phyloP scores from a whole-genome alignment of 2,888 invertebrate genomes.

The Melitaea athalia region DNA sequence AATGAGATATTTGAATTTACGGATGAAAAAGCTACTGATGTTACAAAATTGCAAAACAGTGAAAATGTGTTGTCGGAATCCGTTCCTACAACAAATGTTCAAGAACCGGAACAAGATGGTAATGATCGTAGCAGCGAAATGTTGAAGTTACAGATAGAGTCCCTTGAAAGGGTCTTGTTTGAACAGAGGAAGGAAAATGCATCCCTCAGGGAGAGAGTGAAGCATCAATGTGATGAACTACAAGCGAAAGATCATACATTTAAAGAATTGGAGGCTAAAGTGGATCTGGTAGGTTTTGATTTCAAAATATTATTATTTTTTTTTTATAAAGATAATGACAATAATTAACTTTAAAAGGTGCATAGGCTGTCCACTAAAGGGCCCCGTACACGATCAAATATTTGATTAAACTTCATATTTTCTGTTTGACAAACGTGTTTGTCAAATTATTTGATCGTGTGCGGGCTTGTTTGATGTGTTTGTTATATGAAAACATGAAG shows the following conservation, averaged over 20 bases:
- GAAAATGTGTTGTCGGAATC: neutral
- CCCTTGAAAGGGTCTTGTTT: slow-evolving; percentile 61
- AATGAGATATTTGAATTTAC: slow-evolving; percentile 72
- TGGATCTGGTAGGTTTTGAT: slow-evolving; percentile 81
- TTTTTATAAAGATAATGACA: too few species aligned
- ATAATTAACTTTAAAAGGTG: too few species aligned
- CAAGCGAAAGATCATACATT: slow-evolving; percentile 66
- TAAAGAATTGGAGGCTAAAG: slow-evolving; percentile 76
- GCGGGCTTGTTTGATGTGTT: too few species aligned
- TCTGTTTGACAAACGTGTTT: too few species aligned
- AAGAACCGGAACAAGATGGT: slow-evolving; percentile 29
- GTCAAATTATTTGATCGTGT: too few species aligned
- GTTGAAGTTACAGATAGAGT: slow-evolving; percentile 63
- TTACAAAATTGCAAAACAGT: neutral
- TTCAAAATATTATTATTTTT: too few species aligned
- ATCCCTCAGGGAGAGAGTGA: slow-evolving; percentile 59
- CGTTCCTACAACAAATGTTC: neutral
- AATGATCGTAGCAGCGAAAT: slow-evolving; percentile 54
- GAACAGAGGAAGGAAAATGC: slow-evolving; percentile 70
- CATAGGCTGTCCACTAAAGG: too few species aligned
- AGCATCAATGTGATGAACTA: slow-evolving; percentile 66
- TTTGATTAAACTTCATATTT: too few species aligned
- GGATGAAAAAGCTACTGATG: slow-evolving; percentile 25
- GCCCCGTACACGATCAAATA: too few species aligned
- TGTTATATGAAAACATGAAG: too few species aligned